A percentile compares a stretch with the other conserved stretches of the same genome.
Conservation (phyloP, 1,140 invertebrate species). For the Neuroterus valhalla region DNA sequence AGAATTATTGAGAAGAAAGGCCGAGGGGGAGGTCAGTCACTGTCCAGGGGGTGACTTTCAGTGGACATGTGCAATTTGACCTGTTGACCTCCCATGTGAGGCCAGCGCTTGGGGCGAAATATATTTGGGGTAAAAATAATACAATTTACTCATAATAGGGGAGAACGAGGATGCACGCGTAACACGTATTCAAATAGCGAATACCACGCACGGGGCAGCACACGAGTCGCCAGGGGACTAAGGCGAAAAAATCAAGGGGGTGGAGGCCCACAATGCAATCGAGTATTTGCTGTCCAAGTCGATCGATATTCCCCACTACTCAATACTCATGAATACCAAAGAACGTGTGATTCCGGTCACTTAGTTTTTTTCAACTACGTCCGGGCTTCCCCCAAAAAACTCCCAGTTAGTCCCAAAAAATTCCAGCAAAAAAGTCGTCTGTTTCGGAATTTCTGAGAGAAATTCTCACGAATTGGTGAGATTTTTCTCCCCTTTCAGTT, state of each 20-base stretch:
- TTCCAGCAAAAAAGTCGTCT: neutral
- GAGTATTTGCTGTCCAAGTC: slow-evolving; percentile 53
- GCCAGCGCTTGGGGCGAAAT: slow-evolving; percentile 60
- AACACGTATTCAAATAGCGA: slow-evolving; percentile 70
- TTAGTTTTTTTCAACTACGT: slow-evolving; percentile 33
- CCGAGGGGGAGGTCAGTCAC: slow-evolving; percentile 45
- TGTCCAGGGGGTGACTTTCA: slow-evolving; percentile 64
- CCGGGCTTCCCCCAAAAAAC: neutral
- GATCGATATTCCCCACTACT: slow-evolving; percentile 56
- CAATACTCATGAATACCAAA: slow-evolving; percentile 52
- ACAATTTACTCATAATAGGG: slow-evolving; percentile 75
- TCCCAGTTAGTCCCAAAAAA: neutral
- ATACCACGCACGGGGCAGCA: slow-evolving; percentile 37
- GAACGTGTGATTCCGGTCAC: slow-evolving; percentile 46
- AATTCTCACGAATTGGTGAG: slow-evolving; percentile 53
- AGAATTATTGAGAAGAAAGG: slow-evolving; percentile 49
- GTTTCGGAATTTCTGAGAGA: slow-evolving; percentile 6
- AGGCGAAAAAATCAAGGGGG: slow-evolving; percentile 40
- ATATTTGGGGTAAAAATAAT: slow-evolving; percentile 76
- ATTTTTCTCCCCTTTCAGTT: neutral
- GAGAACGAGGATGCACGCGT: slow-evolving; percentile 53
- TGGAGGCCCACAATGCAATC: slow-evolving; percentile 49
- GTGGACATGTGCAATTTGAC: slow-evolving; percentile 74
- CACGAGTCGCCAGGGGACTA: slow-evolving; percentile 38
- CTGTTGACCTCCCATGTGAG: slow-evolving; percentile 67